Evolutionary conservation across 2,797 vertebrate species (phyloP).

Genomic region (Tinamus major): DNA sequence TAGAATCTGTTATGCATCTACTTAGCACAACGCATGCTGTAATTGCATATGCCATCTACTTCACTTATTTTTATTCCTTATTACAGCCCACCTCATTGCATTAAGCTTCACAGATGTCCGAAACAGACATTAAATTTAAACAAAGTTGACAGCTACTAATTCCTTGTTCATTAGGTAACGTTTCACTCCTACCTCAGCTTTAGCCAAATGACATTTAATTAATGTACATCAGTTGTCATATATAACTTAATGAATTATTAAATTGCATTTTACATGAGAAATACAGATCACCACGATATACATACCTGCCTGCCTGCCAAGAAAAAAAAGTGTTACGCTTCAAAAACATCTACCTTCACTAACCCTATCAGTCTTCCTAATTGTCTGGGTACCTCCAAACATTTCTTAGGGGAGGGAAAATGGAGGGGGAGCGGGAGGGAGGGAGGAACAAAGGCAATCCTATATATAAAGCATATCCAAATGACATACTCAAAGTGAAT

Average conservation of each 20-base stretch:
- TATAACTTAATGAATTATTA: background rate
- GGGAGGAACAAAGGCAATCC: background rate
- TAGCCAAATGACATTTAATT: background rate
- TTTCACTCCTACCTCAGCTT: background rate
- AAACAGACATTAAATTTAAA: background rate
- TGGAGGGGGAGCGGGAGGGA: too few species aligned
- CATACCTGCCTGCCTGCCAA: background rate
- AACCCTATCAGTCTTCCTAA: background rate
- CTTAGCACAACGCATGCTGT: background rate
- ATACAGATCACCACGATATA: background rate
- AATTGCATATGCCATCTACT: background rate
- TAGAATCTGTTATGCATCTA: background rate
- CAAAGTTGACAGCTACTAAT: background rate
- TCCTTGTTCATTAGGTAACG: background rate
- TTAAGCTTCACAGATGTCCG: background rate
- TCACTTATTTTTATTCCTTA: background rate
- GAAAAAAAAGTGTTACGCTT: background rate
- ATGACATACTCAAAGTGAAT: background rate
- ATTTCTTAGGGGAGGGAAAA: background rate
- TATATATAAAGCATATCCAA: background rate
- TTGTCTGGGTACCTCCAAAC: background rate
- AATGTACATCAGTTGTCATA: background rate
- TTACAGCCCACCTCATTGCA: background rate
- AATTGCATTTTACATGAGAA: background rate
- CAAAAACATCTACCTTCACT: background rate